Evolutionary conservation across 1,140 invertebrate genomes (phyloP).

Genomic region (Drosophila pseudoananassae): DNA sequence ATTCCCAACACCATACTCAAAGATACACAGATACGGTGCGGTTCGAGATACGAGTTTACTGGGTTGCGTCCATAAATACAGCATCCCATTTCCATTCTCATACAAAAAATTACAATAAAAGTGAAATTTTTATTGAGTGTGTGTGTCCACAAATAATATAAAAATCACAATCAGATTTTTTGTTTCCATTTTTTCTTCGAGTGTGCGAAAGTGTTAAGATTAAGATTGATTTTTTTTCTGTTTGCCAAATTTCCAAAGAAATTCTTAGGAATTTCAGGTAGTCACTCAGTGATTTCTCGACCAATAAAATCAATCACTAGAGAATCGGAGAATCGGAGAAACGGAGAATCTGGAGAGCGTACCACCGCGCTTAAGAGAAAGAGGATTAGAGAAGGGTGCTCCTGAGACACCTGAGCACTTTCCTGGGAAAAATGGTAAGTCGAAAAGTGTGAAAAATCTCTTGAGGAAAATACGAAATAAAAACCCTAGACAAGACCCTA

Average conservation of each 20-base stretch:
- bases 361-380: background rate
- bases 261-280: background rate
- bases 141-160: background rate
- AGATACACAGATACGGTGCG: slow-evolving; percentile 6
- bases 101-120: slow-evolving; percentile 17
- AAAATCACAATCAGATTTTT: slow-evolving; percentile 29
- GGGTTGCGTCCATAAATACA: slow-evolving; percentile 1
- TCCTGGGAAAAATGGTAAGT: slow-evolving; percentile 58
- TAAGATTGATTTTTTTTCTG: no score
- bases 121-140: slow-evolving; percentile 21
- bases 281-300: no score
- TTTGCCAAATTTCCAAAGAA: slow-evolving; percentile 5
- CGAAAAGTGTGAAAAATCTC: slow-evolving; percentile 27
- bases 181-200: slow-evolving; percentile 51
- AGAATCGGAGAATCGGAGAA: background rate
- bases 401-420: slow-evolving; percentile 36
- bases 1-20: slow-evolving; percentile 23
- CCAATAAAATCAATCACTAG: background rate
- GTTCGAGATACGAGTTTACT: slow-evolving; percentile 10
- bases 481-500: background rate
- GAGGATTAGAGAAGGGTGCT: slow-evolving; percentile 6
- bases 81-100: slow-evolving; percentile 13
- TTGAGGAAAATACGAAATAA: slow-evolving; percentile 27
- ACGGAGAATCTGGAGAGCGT: background rate
- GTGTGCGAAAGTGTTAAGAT: slow-evolving; percentile 34